Conservation (phyloP, 2,113 vertebrate species). For the Marmota flaviventris region DNA sequence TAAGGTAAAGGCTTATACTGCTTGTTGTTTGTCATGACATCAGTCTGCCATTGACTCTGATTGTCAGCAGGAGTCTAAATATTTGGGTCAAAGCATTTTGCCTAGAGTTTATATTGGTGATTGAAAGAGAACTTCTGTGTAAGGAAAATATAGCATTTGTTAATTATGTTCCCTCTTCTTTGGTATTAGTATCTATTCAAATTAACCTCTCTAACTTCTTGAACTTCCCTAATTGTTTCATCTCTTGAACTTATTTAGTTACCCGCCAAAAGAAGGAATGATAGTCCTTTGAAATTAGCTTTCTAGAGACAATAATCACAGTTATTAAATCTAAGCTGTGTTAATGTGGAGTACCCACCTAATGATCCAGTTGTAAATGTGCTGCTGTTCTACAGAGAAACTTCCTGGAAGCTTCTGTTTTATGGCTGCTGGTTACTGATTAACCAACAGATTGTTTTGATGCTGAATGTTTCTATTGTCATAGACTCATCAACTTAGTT, state of each 20-base stretch:
- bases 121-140: not conserved
- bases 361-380: not conserved
- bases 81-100: conserved; percentile 31
- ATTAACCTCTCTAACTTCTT: not conserved
- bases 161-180: not conserved
- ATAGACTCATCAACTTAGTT: not conserved
- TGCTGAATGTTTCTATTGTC: not conserved
- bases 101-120: not conserved
- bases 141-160: not conserved
- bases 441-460: not conserved
- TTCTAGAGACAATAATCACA: conserved; percentile 16
- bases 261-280: not conserved
- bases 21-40: not conserved
- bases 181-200: not conserved
- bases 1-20: not conserved
- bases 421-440: not conserved
- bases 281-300: conserved; percentile 7
- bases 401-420: not conserved
- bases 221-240: not conserved
- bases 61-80: not conserved
- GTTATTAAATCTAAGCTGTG: not conserved
- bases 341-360: not conserved
- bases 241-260: not conserved
- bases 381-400: not conserved
- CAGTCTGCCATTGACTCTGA: not conserved